Base-by-base conservation (phyloP, 2,113 vertebrate species). In the Galemys pyrenaicus region DNA sequence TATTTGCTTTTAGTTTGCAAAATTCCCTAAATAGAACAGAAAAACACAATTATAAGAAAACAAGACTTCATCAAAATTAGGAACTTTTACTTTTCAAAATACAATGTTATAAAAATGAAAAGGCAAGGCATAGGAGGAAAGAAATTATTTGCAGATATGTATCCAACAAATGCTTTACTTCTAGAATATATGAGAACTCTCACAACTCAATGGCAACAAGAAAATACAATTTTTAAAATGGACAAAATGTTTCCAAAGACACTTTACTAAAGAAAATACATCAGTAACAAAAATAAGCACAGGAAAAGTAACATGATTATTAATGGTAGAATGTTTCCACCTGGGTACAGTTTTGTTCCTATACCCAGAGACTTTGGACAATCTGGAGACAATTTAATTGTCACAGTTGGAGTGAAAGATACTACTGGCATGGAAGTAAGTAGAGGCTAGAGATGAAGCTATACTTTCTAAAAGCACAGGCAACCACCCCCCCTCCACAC, bases 71-170 rank as follows among this genome's bases (percentile, higher is more conserved):
- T 30, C 54, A 44, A 71, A 49, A 77, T 67, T 46, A 94, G 32
- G 16, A 41, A 68, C 15, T 82, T 82, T 82, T 56, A 2, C 28
- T 67, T 19, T 71, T 84, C 35, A 83, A 87, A 79, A 84, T 6
- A 56, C 9, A 37, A 46, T 78, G 11, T 71, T 71, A 62, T 12
- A 70, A 94, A 78, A 86, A 74, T 30, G 3, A 75, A 90, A 91
- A 90, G 2, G 10, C 37, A 94, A 73, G 44, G 5, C 24, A 65
- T 15, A 79, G 22, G 65, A 62, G 56, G 12, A 35, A n/a, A 79
- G 32, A 84, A 88, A 83, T 84, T 74, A 62, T 62, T 84, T 91
- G 80, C 51, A 87, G 83, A 49, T 6, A n/a, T 10, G 54, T n/a
- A 68, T 32, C 10, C 60, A 77, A 62, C 35, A 56, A 7, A 79